A percentile compares a stretch with the other conserved stretches of the same genome.
These are phyloP conservation scores for Anableps anableps DNA, from an alignment of 2,797 vertebrate species.

Conservation along the genomic window DNA sequence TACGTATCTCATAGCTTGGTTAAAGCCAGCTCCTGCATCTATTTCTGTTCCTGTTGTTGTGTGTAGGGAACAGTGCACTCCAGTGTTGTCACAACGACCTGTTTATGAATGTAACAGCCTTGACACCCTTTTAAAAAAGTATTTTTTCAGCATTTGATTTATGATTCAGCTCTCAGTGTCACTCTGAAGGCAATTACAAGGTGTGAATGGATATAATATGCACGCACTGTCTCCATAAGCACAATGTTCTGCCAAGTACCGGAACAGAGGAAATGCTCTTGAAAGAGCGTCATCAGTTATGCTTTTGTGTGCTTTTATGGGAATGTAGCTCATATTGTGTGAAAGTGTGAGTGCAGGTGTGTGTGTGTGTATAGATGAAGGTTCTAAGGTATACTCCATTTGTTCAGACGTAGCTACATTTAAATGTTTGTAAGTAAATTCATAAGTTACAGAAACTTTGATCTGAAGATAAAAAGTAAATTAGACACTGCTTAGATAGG, in stretches of 20 bases:
- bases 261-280: conserved; percentile 69
- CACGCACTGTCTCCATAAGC: conserved; percentile 65
- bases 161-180: conserved; percentile 76
- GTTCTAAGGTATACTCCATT: conserved; percentile 39
- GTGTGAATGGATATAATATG: conserved; percentile 80
- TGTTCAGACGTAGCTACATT: conserved; percentile 28
- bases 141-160: conserved; percentile 71
- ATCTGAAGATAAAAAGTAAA: neutral
- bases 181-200: conserved; percentile 79
- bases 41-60: conserved; percentile 1
- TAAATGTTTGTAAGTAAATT: conserved; percentile 50
- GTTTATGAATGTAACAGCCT: conserved; percentile 60
- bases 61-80: conserved; percentile 28
- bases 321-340: conserved; percentile 48
- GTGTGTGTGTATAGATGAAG: conserved; percentile 15
- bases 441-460: conserved; percentile 27
- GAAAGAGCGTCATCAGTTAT: conserved; percentile 75
- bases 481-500: neutral
- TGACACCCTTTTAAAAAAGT: conserved; percentile 63
- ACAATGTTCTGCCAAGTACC: conserved; percentile 71
- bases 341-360: conserved; percentile 24
- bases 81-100: conserved; percentile 67
- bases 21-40: conserved; percentile 18
- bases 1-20: conserved; percentile 15
- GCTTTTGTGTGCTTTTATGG: conserved; percentile 64